Evolutionary conservation across 2,113 vertebrate species (phyloP), one percentile per base, ranked within the genome.

Genomic region (Otis tarda): DNA sequence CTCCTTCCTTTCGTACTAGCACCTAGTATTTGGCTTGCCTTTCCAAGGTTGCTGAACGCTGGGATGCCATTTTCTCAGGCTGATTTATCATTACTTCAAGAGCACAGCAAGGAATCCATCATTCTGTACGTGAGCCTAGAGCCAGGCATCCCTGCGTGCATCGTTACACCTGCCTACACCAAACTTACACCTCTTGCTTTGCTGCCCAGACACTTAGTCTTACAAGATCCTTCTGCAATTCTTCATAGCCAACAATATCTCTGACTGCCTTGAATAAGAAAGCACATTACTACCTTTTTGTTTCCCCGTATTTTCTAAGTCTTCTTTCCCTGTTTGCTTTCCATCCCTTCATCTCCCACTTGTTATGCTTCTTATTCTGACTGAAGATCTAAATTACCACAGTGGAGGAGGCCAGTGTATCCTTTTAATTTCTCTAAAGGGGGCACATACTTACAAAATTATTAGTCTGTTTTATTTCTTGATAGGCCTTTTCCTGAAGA

Each of bases 401-500:
- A 37, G 57, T 15, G n/a, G 39, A 74, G 9, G 52, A 67, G 16
- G 57, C 53, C 39, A 68, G 19, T 7, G 25, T 12, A 75, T 30
- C 60, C 52, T 68, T 45, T 33, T 59, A 64, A 19, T 64, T 87
- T 82, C 71, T 88, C 52, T 50, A 17, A 37, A 74, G 50, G 33
- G 50, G 39, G 17, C n/a, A 83, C 17, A 10, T 5, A 23, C 19
- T 63, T 37, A 82, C n/a, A 47, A 74, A 92, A 83, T 70, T 16
- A 70, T 69, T 33, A 37, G 3, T 41, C 71, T 73, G 15, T 10
- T 92, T 80, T 47, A 74, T 43, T 63, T 83, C 68, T 55, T 77
- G 67, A 90, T 50, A 90, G 65, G 63, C 16, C 59, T 94, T 80
- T 86, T 59, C 23, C 31, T 70, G 14, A 70, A 83, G 68, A 93